These are phyloP conservation scores for Chaunax sp. DNA, from an alignment of 2,797 vertebrate genomes.

Conservation along the genomic window DNA sequence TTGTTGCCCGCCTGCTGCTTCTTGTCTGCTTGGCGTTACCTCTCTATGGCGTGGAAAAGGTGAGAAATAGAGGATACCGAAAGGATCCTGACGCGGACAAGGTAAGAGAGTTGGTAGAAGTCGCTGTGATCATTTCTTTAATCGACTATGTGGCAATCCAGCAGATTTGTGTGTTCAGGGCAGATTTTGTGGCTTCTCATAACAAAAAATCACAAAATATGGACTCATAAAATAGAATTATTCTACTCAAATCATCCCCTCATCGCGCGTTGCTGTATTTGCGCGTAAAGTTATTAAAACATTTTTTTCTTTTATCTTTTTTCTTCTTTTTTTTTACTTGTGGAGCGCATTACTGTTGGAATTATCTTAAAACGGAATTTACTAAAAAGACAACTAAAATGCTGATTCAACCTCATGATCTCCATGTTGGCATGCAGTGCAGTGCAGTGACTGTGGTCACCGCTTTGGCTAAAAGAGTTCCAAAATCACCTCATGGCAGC, in stretches of 20 bases:
- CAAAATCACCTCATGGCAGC: constrained; percentile 11
- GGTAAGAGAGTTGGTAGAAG: constrained; percentile 69
- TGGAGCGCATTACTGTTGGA: neutral
- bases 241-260: too few species aligned
- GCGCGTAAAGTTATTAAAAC: too few species aligned
- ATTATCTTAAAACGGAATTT: constrained; percentile 1
- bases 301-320: too few species aligned
- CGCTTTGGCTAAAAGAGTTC: neutral
- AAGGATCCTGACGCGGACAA: constrained; percentile 85
- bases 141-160: neutral
- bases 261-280: neutral
- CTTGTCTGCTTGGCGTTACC: constrained; percentile 76
- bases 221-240: neutral
- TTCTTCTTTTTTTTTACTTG: neutral
- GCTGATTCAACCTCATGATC: constrained; percentile 27
- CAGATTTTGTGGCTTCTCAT: neutral
- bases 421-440: neutral
- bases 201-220: neutral
- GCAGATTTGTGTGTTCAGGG: neutral
- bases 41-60: constrained; percentile 80
- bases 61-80: constrained; percentile 81
- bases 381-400: neutral
- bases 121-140: neutral
- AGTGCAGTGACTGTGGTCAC: constrained; percentile 8
- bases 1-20: constrained; percentile 72